Evolutionary conservation across 2,113 vertebrate genomes (phyloP).

Genomic region (Halichoeres trimaculatus): DNA sequence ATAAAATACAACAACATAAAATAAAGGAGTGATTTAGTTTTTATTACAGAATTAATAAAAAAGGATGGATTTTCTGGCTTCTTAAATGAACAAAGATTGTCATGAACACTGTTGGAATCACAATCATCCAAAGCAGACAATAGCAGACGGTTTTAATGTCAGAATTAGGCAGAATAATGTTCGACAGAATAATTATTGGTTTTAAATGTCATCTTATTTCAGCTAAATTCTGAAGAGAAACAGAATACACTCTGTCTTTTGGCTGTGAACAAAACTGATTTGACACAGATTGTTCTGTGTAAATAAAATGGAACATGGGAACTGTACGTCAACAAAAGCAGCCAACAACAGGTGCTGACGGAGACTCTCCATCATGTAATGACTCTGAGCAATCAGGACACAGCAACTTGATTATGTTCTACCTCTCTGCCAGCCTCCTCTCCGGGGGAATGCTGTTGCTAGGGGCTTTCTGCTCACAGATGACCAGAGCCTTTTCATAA

Average conservation of each 20-base stretch:
- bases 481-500: conserved; percentile 44
- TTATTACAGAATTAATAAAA: too few species aligned
- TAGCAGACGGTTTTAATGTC: background rate
- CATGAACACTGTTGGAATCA: too few species aligned
- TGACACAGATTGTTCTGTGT: background rate
- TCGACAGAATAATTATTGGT: background rate
- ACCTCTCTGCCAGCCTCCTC: conserved; percentile 30
- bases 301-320: background rate
- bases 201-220: background rate
- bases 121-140: background rate
- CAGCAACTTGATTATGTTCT: conserved; percentile 24
- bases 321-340: background rate
- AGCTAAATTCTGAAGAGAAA: background rate
- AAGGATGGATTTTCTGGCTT: too few species aligned
- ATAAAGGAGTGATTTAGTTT: too few species aligned
- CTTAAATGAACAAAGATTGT: too few species aligned
- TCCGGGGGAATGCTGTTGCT: conserved; percentile 49
- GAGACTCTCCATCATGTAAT: conserved; percentile 16
- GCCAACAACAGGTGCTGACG: background rate
- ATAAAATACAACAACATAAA: too few species aligned
- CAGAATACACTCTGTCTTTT: background rate
- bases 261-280: background rate
- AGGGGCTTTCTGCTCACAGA: conserved; percentile 35
- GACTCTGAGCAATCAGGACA: conserved; percentile 37
- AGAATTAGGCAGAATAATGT: background rate